These are phyloP conservation scores for Sclerurus mexicanus DNA, from an alignment of 2,113 vertebrate species.

Conservation along the genomic window DNA sequence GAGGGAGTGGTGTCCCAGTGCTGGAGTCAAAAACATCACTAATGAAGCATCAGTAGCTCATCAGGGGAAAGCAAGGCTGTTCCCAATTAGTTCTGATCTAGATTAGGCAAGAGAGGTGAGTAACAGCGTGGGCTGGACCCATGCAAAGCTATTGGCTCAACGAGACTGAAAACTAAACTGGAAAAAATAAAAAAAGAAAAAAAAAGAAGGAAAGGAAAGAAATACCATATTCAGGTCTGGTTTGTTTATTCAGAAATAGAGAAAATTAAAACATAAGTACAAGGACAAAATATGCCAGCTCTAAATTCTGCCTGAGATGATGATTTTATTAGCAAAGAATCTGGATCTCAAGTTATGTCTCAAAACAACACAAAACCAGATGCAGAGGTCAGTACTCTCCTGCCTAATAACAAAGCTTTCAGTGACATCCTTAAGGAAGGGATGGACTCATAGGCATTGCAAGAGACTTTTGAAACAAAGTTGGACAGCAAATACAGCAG, in stretches of 20 bases:
- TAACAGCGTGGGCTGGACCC: slow-evolving; percentile 13
- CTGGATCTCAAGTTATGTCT: slow-evolving; percentile 53
- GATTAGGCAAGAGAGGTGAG: slow-evolving; percentile 60
- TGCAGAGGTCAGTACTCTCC: slow-evolving; percentile 58
- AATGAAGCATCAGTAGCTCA: slow-evolving; percentile 41
- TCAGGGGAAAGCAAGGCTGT: slow-evolving; percentile 11
- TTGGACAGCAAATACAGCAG: slow-evolving; percentile 23
- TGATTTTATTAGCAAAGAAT: slow-evolving; percentile 68
- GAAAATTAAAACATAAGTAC: slow-evolving; percentile 60
- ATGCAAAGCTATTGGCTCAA: slow-evolving; percentile 21
- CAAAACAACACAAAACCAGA: slow-evolving; percentile 67
- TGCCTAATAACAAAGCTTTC: slow-evolving; percentile 52
- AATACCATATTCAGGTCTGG: slow-evolving; percentile 37
- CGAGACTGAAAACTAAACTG: neutral
- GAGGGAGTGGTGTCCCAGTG: neutral
- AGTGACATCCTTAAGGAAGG: slow-evolving; percentile 56
- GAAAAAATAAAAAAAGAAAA: neutral
- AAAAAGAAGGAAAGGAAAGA: neutral
- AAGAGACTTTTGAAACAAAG: neutral
- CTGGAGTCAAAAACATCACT: neutral
- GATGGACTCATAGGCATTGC: neutral
- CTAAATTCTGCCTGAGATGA: slow-evolving; percentile 62
- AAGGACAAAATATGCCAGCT: slow-evolving; percentile 50
- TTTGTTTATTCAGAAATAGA: slow-evolving; percentile 63
- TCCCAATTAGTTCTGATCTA: slow-evolving; percentile 36